Conservation (phyloP, 2,888 invertebrate species). For the Heliconius ismenius region DNA sequence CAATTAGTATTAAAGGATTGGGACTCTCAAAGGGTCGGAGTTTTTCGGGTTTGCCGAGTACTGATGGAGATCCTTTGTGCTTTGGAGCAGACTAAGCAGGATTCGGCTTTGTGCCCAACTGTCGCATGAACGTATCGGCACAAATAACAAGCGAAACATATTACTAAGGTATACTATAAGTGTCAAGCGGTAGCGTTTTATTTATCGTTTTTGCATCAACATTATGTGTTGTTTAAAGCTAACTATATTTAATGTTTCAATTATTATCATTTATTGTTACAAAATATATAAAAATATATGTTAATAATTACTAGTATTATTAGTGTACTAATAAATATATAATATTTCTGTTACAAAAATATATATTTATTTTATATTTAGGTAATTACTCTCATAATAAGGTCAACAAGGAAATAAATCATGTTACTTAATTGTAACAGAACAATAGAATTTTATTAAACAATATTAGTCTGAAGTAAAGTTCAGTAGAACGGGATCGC, state of each 20-base stretch:
- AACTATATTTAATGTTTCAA: too few relatives aligned
- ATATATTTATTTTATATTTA: neutral
- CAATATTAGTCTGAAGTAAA: neutral
- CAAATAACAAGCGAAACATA: slow-evolving; percentile 64
- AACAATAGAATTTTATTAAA: slow-evolving; percentile 9
- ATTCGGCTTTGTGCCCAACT: slow-evolving; percentile 68
- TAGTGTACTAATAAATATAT: neutral
- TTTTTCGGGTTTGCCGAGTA: slow-evolving; percentile 75
- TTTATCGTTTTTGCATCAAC: neutral
- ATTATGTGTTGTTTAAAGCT: too few relatives aligned
- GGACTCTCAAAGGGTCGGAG: slow-evolving; percentile 73
- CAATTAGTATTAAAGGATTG: slow-evolving; percentile 82
- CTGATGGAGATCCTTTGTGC: slow-evolving; percentile 74
- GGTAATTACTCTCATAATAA: neutral
- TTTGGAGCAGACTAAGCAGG: slow-evolving; percentile 74
- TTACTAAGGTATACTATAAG: slow-evolving; percentile 40
- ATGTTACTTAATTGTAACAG: neutral
- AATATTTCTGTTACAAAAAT: neutral
- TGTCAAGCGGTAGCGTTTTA: slow-evolving; percentile 26
- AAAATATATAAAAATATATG: too few relatives aligned
- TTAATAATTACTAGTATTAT: neutral
- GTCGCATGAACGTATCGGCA: slow-evolving; percentile 64
- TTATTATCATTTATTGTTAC: too few relatives aligned
- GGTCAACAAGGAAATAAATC: neutral
- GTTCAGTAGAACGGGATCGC: slow-evolving; percentile 6